These are phyloP conservation scores for Microplitis deprimator DNA, from an alignment of 2,888 invertebrate species.

Conservation along the genomic window DNA sequence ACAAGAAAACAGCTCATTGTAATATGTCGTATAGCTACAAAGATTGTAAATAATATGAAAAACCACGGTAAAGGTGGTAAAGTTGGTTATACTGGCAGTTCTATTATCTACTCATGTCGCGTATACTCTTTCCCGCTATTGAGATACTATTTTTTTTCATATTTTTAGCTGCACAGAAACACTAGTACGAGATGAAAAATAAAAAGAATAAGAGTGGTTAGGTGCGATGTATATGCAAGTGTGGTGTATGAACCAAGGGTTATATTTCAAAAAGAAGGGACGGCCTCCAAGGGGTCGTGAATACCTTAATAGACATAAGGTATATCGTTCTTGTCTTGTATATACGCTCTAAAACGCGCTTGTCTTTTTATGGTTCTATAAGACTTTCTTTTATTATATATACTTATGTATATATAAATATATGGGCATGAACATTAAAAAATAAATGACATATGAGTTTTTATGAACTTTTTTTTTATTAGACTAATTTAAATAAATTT, in stretches of 20 bases:
- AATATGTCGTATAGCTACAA: not conserved
- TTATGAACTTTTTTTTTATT: not conserved
- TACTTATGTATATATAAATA: slow-evolving; percentile 18
- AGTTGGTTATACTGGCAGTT: slow-evolving; percentile 7
- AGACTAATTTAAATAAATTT: not conserved
- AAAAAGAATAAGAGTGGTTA: slow-evolving; percentile 23
- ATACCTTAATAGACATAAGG: slow-evolving; percentile 69
- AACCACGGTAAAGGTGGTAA: not conserved
- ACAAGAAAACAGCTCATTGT: not conserved
- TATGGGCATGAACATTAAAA: not conserved
- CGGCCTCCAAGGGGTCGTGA: slow-evolving; percentile 67
- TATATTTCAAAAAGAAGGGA: slow-evolving; percentile 65
- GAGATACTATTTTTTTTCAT: slow-evolving; percentile 8
- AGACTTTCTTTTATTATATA: slow-evolving; percentile 21
- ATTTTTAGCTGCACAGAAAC: slow-evolving; percentile 26
- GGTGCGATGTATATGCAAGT: slow-evolving; percentile 42
- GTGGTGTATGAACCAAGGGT: slow-evolving; percentile 50
- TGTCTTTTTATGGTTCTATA: slow-evolving; percentile 26
- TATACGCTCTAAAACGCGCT: slow-evolving; percentile 29
- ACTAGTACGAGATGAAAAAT: not conserved
- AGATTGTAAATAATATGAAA: not conserved
- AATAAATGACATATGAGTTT: not conserved
- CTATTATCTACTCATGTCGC: not conserved
- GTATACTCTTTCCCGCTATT: not conserved
- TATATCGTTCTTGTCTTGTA: slow-evolving; percentile 51